Evolutionary conservation across 2,113 vertebrate species (phyloP), one percentile per base, ranked within the genome.

Genomic region (Morone saxatilis): DNA sequence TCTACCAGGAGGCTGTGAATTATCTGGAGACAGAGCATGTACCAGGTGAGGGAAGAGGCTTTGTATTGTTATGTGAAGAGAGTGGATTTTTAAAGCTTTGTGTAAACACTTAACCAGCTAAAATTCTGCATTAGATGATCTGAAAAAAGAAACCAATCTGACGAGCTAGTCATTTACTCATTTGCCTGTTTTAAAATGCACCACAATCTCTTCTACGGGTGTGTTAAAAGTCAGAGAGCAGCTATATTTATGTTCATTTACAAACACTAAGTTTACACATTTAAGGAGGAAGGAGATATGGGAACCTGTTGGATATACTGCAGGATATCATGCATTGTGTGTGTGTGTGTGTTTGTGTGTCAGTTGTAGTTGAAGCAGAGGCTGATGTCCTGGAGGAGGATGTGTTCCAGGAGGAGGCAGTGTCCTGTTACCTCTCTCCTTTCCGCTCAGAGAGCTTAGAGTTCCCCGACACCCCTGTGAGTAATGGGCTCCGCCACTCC

Each of bases 331-430:
- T 4, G 4, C 9, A 10, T 38, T 31, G n/a, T 45, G 3, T 51
- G 31, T 31, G 31, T 31, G 31, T 45, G 3, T 56, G 25, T 47
- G 4, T 71, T 3, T 88, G 47, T 57, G n/a, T 62, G 4, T 76
- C 17, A 75, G 50, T 76, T 53, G 78, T 63, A 57, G 73, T 56
- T 20, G 80, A 91, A 16, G 14, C 70, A 7, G 86, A 91, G 25
- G 0, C 80, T 19, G 91, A 94, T 0, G 72, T 84, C 7, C 51
- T 93, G 78, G 84, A 92, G 61, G 94, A 94, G 47, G 94, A 96
- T 14, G 94, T 95, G n/a, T 95, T 95, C 81, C 79, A 36, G 7
- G 94, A 93, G 71, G 94, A 94, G 59, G 31, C 53, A 1, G 91
- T 78, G 43, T 87, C 83, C 72, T 81, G 87, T 47, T 22, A 71